Evolutionary conservation across 2,797 vertebrate genomes (phyloP).

Genomic region (Sebastes vulpes): DNA sequence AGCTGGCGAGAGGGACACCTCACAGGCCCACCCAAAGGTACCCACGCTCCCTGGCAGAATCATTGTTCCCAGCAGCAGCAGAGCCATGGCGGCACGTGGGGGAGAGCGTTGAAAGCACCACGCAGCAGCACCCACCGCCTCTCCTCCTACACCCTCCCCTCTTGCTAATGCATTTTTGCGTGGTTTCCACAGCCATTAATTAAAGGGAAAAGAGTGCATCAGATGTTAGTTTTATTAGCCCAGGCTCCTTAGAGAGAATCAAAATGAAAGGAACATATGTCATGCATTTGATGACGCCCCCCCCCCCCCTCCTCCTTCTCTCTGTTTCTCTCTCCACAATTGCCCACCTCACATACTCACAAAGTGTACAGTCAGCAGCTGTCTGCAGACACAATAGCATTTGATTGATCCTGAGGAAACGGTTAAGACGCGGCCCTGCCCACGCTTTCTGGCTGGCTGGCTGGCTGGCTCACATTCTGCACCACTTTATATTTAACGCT

Average conservation of each 20-base stretch:
- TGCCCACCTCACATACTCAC: slow-evolving; percentile 78
- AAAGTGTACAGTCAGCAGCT: slow-evolving; percentile 84
- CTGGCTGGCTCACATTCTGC: slow-evolving; percentile 62
- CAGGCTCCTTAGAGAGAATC: slow-evolving; percentile 81
- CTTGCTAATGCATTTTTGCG: slow-evolving; percentile 69
- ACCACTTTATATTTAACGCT: slow-evolving; percentile 65
- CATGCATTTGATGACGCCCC: slow-evolving; percentile 78
- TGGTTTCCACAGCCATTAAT: slow-evolving; percentile 82
- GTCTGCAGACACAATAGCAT: slow-evolving; percentile 81
- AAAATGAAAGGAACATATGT: slow-evolving; percentile 88
- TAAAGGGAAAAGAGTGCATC: slow-evolving; percentile 82
- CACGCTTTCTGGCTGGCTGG: slow-evolving; percentile 52
- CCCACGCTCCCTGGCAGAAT: slow-evolving; percentile 43
- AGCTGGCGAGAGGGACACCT: slow-evolving; percentile 78
- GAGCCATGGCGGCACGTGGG: slow-evolving; percentile 59
- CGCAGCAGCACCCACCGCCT: slow-evolving; percentile 29
- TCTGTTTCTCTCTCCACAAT: slow-evolving; percentile 63
- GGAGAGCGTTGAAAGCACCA: slow-evolving; percentile 43
- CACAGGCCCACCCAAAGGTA: slow-evolving; percentile 77
- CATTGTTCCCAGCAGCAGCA: slow-evolving; percentile 72
- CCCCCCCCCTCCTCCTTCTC: slow-evolving; percentile 2
- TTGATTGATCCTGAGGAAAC: slow-evolving; percentile 78
- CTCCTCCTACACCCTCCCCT: background rate
- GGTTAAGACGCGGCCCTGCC: slow-evolving; percentile 61
- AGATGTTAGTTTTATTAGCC: slow-evolving; percentile 87